phyloP scores from a whole-genome alignment of 2,797 vertebrate genomes.

The Poeciliopsis paucimaculata region DNA sequence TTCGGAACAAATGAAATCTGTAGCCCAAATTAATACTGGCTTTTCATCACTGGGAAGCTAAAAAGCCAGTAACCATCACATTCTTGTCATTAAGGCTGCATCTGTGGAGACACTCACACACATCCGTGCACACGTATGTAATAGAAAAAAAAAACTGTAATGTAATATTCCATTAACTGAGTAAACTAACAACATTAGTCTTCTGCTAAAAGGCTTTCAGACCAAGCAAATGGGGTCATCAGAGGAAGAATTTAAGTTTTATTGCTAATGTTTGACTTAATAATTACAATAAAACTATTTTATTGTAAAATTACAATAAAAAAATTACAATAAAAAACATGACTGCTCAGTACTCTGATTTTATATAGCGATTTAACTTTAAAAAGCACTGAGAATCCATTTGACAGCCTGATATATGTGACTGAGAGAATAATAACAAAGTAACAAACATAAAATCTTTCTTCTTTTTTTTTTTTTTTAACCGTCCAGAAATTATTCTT shows the following conservation, averaged over 20 bases:
- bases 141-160: conserved; percentile 54
- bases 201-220: conserved; percentile 59
- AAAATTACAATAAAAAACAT: conserved; percentile 4
- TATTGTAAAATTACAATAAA: conserved; percentile 29
- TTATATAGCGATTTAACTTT: conserved; percentile 25
- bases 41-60: conserved; percentile 97
- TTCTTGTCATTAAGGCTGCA: conserved; percentile 91
- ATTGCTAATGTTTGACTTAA: conserved; percentile 58
- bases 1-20: conserved; percentile 99
- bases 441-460: conserved; percentile 48
- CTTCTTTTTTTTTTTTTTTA: conserved; percentile 24
- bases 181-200: conserved; percentile 72
- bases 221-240: conserved; percentile 56
- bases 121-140: conserved; percentile 48
- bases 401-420: conserved; percentile 20
- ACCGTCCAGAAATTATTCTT: conserved; percentile 65
- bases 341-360: conserved; percentile 23
- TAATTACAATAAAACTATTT: conserved; percentile 27
- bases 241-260: conserved; percentile 44
- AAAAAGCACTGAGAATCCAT: conserved; percentile 33
- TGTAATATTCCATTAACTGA: conserved; percentile 82
- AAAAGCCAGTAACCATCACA: conserved; percentile 95
- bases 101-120: conserved; percentile 75
- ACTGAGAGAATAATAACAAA: conserved; percentile 24
- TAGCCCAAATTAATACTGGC: conserved; percentile 99